Conservation (phyloP, 2,113 vertebrate species). For the Hydropotes inermis region DNA sequence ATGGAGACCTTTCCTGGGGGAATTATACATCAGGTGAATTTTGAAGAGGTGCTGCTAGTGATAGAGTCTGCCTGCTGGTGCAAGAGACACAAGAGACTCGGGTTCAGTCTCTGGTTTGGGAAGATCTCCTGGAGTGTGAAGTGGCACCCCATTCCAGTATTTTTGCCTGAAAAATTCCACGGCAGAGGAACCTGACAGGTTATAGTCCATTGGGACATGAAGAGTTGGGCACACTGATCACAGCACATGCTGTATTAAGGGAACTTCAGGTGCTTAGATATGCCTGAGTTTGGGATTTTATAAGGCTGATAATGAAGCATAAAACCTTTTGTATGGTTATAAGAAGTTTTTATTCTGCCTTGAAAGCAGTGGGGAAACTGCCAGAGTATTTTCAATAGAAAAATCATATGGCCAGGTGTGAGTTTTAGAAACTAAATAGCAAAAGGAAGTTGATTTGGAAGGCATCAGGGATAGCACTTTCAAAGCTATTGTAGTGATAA, state of each 20-base stretch:
- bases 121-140: background rate
- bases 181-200: background rate
- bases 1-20: background rate
- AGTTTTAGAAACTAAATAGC: background rate
- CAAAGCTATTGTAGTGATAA: background rate
- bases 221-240: background rate
- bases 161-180: background rate
- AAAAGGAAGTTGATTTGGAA: background rate
- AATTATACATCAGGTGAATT: background rate
- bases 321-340: background rate
- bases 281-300: background rate
- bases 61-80: background rate
- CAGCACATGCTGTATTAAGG: background rate
- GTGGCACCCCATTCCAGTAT: background rate
- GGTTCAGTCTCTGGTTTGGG: background rate
- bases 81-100: background rate
- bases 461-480: background rate
- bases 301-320: background rate
- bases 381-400: background rate
- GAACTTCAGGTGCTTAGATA: background rate
- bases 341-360: background rate
- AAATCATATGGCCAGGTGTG: background rate
- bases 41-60: background rate
- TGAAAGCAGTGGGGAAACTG: background rate
- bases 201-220: background rate